Evolutionary conservation across 2,113 vertebrate genomes (phyloP).

Genomic region (Thamnophis sirtalis): DNA sequence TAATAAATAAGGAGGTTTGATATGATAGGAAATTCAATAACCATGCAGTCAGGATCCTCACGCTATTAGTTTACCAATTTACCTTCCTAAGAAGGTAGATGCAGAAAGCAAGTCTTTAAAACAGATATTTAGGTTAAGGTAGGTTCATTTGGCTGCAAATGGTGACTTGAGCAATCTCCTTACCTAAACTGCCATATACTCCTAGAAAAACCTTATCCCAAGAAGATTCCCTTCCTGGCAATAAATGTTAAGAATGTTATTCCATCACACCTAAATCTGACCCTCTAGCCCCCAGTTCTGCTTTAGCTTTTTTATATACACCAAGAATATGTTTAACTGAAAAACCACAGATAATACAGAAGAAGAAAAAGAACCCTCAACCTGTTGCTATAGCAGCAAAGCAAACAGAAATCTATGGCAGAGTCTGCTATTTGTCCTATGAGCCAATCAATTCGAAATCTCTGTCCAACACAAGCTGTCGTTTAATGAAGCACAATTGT

Average conservation of each 20-base stretch:
- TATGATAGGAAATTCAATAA: background rate
- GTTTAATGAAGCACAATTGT: background rate
- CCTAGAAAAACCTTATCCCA: background rate
- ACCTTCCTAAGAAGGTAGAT: background rate
- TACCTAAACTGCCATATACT: background rate
- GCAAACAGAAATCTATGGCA: slow-evolving; percentile 45
- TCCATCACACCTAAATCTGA: background rate
- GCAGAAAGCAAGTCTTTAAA: background rate
- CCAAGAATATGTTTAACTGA: slow-evolving; percentile 42
- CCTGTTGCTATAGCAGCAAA: slow-evolving; percentile 69
- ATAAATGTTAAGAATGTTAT: background rate
- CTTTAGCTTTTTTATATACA: slow-evolving; percentile 39
- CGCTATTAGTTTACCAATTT: background rate
- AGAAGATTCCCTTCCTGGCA: slow-evolving; percentile 13
- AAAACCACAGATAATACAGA: slow-evolving; percentile 56
- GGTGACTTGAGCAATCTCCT: background rate
- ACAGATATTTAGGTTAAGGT: background rate
- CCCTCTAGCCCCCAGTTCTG: slow-evolving; percentile 36
- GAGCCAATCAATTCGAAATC: slow-evolving; percentile 36
- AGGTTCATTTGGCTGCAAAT: background rate
- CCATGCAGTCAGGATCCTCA: background rate
- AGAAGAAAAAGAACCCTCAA: slow-evolving; percentile 44
- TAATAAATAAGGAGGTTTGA: background rate
- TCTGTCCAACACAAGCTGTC: slow-evolving; percentile 13
- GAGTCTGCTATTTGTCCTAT: background rate